These are phyloP conservation scores for Nomada fabriciana DNA, from an alignment of 2,888 invertebrate genomes.

Conservation along the genomic window DNA sequence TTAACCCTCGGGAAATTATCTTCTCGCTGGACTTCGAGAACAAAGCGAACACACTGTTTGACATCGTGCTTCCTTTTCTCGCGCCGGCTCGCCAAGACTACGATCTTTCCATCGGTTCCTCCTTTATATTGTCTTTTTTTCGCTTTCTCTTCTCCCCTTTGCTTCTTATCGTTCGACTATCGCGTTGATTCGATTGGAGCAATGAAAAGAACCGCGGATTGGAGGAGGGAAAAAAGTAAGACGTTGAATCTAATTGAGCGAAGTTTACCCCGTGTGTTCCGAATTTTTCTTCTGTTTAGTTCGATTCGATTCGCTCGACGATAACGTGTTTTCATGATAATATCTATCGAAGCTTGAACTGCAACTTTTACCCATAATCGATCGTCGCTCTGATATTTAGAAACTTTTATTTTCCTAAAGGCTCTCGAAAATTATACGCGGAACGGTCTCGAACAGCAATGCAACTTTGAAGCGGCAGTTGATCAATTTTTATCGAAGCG, in stretches of 20 bases:
- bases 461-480: conserved; percentile 7
- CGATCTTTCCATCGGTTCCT: conserved; percentile 5
- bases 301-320: conserved; percentile 15
- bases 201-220: background rate
- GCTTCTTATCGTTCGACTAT: conserved; percentile 8
- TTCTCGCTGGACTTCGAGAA: conserved; percentile 57
- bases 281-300: background rate
- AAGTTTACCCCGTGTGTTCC: background rate
- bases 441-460: conserved; percentile 4
- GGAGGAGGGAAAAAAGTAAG: conserved; percentile 1
- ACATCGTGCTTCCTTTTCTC: conserved; percentile 43
- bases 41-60: conserved; percentile 63
- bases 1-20: conserved; percentile 81
- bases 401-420: conserved; percentile 31
- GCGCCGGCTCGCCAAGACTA: background rate
- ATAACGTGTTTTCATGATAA: conserved; percentile 1
- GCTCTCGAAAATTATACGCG: conserved; percentile 28
- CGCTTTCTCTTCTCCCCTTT: too few relatives aligned
- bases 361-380: conserved; percentile 18
- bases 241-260: background rate
- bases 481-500: conserved; percentile 15
- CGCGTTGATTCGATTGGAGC: conserved; percentile 43
- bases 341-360: conserved; percentile 1
- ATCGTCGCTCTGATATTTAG: conserved; percentile 31
- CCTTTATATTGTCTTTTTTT: background rate